Percentiles rank a stretch among this genome's conserved stretches.
Conservation (phyloP, 2,797 vertebrate genomes). For the Acrossocheilus wenchowensis region DNA sequence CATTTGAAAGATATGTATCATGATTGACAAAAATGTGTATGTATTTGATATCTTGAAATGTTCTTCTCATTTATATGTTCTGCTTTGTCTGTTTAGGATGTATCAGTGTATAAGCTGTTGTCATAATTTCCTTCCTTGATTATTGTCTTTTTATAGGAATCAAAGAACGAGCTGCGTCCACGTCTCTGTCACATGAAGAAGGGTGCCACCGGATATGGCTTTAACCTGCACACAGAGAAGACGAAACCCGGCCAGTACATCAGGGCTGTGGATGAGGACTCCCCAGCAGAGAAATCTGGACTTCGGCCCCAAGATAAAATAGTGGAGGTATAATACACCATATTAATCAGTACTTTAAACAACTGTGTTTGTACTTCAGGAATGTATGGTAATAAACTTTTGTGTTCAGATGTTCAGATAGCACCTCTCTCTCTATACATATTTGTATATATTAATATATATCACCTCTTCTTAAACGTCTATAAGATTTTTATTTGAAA, state of each 20-base stretch:
- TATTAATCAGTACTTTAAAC: constrained; percentile 5
- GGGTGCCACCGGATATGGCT: constrained; percentile 89
- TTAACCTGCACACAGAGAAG: constrained; percentile 97
- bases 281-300: constrained; percentile 87
- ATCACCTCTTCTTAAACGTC: not conserved
- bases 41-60: not conserved
- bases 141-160: constrained; percentile 67
- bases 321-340: constrained; percentile 81
- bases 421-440: not conserved
- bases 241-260: constrained; percentile 90
- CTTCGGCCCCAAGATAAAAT: constrained; percentile 90
- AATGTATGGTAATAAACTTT: not conserved
- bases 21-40: not conserved
- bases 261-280: constrained; percentile 88
- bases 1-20: not conserved
- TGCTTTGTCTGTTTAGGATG: not conserved
- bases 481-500: not conserved
- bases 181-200: constrained; percentile 91
- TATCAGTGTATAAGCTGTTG: not conserved
- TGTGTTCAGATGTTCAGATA: not conserved
- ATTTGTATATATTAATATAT: not conserved
- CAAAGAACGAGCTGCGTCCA: constrained; percentile 82
- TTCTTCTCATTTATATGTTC: not conserved
- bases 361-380: not conserved
- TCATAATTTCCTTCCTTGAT: not conserved